Percentiles rank a stretch among this genome's conserved stretches.
phyloP scores from a whole-genome alignment of 2,888 invertebrate genomes.

The Drosophila koepferae region DNA sequence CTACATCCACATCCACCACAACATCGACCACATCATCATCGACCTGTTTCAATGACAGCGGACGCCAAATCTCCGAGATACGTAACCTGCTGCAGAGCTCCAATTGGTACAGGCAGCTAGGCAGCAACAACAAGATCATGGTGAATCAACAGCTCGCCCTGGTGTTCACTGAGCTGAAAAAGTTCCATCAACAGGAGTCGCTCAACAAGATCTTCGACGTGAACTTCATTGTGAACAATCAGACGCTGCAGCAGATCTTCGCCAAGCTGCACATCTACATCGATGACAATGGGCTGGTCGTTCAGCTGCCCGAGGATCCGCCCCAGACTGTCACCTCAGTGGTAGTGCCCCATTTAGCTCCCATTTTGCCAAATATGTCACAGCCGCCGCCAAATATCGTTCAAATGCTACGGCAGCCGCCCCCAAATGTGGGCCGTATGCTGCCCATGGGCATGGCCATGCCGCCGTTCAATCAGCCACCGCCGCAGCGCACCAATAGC shows the following conservation, averaged over 20 bases:
- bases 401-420: slow-evolving; percentile 78
- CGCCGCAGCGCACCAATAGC: slow-evolving; percentile 42
- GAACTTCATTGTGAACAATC: slow-evolving; percentile 86
- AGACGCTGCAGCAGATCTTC: slow-evolving; percentile 87
- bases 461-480: slow-evolving; percentile 82
- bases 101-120: slow-evolving; percentile 89
- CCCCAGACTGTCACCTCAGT: slow-evolving; percentile 28
- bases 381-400: slow-evolving; percentile 77
- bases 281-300: slow-evolving; percentile 87
- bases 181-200: slow-evolving; percentile 87
- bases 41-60: slow-evolving; percentile 36
- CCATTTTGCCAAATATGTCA: slow-evolving; percentile 76
- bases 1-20: neutral
- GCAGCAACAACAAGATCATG: slow-evolving; percentile 90
- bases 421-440: slow-evolving; percentile 72
- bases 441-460: slow-evolving; percentile 80
- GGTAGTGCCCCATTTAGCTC: slow-evolving; percentile 45
- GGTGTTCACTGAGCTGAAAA: slow-evolving; percentile 88
- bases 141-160: slow-evolving; percentile 89
- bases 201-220: slow-evolving; percentile 87
- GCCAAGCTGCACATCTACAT: slow-evolving; percentile 88
- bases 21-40: neutral
- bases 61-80: slow-evolving; percentile 86
- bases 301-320: slow-evolving; percentile 73
- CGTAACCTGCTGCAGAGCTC: slow-evolving; percentile 89